phyloP scores from a whole-genome alignment of 2,113 vertebrate species.

The Anser brachyrhynchus region DNA sequence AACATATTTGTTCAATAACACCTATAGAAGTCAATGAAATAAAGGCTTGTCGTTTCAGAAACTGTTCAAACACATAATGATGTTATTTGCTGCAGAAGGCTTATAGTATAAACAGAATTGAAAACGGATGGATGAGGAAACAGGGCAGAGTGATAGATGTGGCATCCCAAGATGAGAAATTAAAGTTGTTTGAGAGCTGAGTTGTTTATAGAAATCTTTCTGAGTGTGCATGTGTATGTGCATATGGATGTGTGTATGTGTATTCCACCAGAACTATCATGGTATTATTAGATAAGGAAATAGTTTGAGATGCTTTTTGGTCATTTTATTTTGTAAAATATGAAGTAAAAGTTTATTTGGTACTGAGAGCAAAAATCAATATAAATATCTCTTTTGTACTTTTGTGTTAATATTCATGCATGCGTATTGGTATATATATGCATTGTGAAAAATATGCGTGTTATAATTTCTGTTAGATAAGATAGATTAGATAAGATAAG shows the following conservation, averaged over 20 bases:
- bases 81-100: not conserved
- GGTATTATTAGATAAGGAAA: not conserved
- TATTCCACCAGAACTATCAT: not conserved
- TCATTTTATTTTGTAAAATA: not conserved
- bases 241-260: not conserved
- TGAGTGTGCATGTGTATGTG: not conserved
- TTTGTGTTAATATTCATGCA: not conserved
- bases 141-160: not conserved
- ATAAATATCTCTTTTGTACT: not conserved
- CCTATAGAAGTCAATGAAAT: not conserved
- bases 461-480: not conserved
- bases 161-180: not conserved
- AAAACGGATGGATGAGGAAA: not conserved
- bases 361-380: not conserved
- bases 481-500: too few species aligned
- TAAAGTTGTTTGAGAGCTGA: not conserved
- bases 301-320: fast-evolving
- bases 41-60: not conserved
- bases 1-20: not conserved
- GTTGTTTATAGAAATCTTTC: not conserved
- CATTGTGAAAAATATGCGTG: not conserved
- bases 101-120: not conserved
- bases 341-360: not conserved
- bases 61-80: not conserved
- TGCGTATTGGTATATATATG: not conserved